Conservation (phyloP, 2,888 invertebrate genomes). For the Spatulosminthurus flaviceps region DNA sequence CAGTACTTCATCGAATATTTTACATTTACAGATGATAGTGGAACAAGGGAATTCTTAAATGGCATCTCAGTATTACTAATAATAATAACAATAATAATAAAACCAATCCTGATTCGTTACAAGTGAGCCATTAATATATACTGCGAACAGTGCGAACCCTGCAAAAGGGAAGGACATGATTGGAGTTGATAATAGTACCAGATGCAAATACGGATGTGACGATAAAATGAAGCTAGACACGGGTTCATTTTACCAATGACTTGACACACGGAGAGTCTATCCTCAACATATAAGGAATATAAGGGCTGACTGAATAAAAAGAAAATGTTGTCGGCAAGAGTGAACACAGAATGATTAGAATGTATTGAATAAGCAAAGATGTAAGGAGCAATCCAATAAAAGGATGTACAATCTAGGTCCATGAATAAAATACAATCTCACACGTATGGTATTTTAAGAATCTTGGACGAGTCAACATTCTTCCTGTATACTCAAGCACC, state of each 20-base stretch:
- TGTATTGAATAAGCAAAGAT: conserved; percentile 9
- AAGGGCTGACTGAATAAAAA: not conserved
- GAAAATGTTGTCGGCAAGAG: conserved; percentile 12
- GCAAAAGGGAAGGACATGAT: not conserved
- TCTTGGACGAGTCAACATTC: not conserved
- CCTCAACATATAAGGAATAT: conserved; percentile 1
- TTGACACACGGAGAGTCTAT: no score
- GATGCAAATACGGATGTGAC: conserved; percentile 9
- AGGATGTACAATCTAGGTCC: conserved; percentile 13
- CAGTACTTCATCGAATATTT: no score
- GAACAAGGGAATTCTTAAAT: no score
- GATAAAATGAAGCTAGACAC: not conserved
- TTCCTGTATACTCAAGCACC: conserved; percentile 1
- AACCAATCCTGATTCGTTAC: no score
- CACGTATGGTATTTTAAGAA: conserved; percentile 6
- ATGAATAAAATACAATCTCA: conserved; percentile 18
- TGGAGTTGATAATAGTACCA: not conserved
- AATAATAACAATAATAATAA: no score
- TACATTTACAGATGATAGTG: no score
- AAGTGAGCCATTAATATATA: no score
- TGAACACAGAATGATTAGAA: no score
- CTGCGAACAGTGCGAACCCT: not conserved
- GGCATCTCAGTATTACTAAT: no score
- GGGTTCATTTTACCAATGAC: not conserved
- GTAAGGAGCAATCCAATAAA: conserved; percentile 18